These are phyloP conservation scores for Oncorhynchus mykiss DNA, from an alignment of 2,113 vertebrate species.

Conservation along the genomic window DNA sequence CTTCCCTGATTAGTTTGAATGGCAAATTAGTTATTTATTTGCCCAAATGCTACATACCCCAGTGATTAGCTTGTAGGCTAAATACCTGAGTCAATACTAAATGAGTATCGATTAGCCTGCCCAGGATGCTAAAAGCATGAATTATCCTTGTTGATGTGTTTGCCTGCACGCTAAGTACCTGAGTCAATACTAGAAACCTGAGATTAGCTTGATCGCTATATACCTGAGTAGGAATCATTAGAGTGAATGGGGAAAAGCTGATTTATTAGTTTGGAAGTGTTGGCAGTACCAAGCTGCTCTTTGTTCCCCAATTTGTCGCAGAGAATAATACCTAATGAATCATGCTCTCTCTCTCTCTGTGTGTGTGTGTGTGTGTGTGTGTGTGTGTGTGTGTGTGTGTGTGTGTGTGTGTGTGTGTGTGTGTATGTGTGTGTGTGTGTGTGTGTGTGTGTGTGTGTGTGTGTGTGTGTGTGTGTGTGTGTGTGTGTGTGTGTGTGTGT, in stretches of 20 bases:
- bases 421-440: not conserved
- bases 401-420: too few relatives aligned
- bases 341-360: not conserved
- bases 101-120: conserved; percentile 37
- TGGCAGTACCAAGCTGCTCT: not conserved
- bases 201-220: not conserved
- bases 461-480: not conserved
- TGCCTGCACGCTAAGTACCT: not conserved
- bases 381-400: not conserved
- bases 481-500: too few relatives aligned
- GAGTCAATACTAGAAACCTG: not conserved
- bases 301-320: not conserved
- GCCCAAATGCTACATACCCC: conserved; percentile 54
- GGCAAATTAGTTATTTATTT: conserved; percentile 62
- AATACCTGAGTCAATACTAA: conserved; percentile 46
- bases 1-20: conserved; percentile 58
- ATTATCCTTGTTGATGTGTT: not conserved
- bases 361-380: not conserved
- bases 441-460: not conserved
- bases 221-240: too few relatives aligned
- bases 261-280: not conserved
- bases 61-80: conserved; percentile 47
- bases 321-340: not conserved
- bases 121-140: not conserved
- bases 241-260: too few relatives aligned